These are phyloP conservation scores for Drosophila borealis DNA, from an alignment of 2,888 invertebrate species.

Conservation along the genomic window DNA sequence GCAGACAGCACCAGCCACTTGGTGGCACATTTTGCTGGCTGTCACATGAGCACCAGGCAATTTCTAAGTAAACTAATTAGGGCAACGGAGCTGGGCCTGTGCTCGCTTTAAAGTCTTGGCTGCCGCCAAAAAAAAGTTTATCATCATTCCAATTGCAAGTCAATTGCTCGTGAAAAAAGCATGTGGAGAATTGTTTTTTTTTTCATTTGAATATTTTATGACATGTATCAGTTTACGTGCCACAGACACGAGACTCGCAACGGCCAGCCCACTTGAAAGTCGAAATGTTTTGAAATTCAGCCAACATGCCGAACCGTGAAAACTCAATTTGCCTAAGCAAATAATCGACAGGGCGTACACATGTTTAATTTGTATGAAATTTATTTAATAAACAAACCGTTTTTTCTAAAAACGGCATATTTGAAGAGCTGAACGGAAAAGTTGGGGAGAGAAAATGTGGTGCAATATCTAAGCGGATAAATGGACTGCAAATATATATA, in stretches of 20 bases:
- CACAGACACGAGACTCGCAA: slow-evolving; percentile 12
- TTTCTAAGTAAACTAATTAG: slow-evolving; percentile 63
- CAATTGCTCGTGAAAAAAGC: slow-evolving; percentile 1
- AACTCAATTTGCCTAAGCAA: slow-evolving; percentile 56
- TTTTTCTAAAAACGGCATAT: not conserved
- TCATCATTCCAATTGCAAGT: not conserved
- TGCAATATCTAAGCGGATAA: not conserved
- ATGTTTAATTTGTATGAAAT: slow-evolving; percentile 49
- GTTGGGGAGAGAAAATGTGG: not conserved
- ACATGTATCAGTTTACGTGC: slow-evolving; percentile 48
- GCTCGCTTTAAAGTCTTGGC: slow-evolving; percentile 1
- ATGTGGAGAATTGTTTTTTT: slow-evolving; percentile 17
- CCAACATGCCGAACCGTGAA: slow-evolving; percentile 45
- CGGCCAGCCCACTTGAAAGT: slow-evolving; percentile 3
- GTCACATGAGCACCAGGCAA: slow-evolving; percentile 47
- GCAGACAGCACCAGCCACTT: slow-evolving; percentile 26
- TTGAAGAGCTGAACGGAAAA: not conserved
- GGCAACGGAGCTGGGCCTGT: slow-evolving; percentile 14
- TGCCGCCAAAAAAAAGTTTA: not conserved
- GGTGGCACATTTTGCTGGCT: slow-evolving; percentile 51
- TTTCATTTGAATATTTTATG: slow-evolving; percentile 45
- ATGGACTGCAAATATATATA: not conserved
- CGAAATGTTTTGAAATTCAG: slow-evolving; percentile 38
- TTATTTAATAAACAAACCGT: slow-evolving; percentile 39
- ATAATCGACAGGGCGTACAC: slow-evolving; percentile 38